phyloP scores from a whole-genome alignment of 1,140 invertebrate species.

The Drosophila punjabiensis region DNA sequence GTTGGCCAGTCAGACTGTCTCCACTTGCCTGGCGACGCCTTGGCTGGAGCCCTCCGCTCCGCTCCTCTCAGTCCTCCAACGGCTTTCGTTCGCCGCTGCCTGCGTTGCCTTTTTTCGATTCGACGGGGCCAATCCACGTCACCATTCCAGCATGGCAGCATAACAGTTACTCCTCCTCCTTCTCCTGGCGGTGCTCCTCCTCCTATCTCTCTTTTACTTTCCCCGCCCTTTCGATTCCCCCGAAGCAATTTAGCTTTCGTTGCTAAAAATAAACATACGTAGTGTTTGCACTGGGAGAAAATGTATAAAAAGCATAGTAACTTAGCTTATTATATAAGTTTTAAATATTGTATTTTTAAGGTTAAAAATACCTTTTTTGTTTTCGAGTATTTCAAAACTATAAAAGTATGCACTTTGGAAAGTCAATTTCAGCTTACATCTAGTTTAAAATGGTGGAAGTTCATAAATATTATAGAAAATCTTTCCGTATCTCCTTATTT shows the following conservation, averaged over 20 bases:
- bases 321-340: neutral
- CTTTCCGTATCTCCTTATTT: no score
- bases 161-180: constrained; percentile 26
- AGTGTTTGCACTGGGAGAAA: constrained; percentile 13
- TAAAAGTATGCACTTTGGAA: neutral
- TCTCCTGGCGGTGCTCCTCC: neutral
- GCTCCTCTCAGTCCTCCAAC: constrained; percentile 2
- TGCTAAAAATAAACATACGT: constrained; percentile 67
- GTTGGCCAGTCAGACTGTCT: constrained; percentile 80
- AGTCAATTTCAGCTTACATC: no score
- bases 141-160: constrained; percentile 45
- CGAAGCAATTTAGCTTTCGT: constrained; percentile 34
- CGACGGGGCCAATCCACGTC: constrained; percentile 37
- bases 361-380: no score
- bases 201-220: constrained; percentile 15
- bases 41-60: constrained; percentile 43
- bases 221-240: constrained; percentile 4
- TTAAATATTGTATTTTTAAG: neutral
- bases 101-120: constrained; percentile 9
- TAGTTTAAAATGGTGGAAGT: no score
- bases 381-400: neutral
- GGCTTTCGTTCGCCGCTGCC: neutral
- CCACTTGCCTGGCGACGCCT: constrained; percentile 44
- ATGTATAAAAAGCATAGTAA: neutral
- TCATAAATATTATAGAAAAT: no score